These are phyloP conservation scores for Eulemur albifrons DNA, from an alignment of 2,797 vertebrate species.

Conservation along the genomic window DNA sequence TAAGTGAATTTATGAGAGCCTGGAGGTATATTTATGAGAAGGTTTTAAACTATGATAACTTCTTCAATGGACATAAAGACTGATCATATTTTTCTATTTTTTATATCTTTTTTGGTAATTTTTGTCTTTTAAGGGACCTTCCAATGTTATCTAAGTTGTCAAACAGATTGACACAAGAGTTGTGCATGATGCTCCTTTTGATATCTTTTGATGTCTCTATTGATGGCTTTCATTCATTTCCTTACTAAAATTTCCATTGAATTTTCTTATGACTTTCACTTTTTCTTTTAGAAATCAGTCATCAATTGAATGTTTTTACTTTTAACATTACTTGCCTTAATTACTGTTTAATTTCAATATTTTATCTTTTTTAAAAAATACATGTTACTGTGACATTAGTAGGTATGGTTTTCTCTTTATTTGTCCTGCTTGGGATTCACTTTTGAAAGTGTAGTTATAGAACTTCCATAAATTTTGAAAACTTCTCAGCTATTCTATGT, in stretches of 20 bases:
- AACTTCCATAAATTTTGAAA: background rate
- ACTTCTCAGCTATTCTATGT: background rate
- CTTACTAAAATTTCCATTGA: background rate
- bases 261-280: background rate
- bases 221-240: background rate
- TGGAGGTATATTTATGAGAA: background rate
- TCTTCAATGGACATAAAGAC: background rate
- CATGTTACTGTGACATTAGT: background rate
- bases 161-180: background rate
- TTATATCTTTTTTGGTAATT: background rate
- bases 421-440: background rate
- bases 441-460: background rate
- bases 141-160: background rate
- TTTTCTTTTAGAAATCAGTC: background rate
- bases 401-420: background rate
- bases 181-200: background rate
- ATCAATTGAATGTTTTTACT: background rate
- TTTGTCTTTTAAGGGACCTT: background rate
- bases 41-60: background rate
- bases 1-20: background rate
- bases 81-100: background rate
- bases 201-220: background rate
- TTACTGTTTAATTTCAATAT: background rate
- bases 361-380: background rate
- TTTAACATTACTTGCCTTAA: background rate